These are phyloP conservation scores for Gerris lacustris DNA, from an alignment of 2,888 invertebrate genomes.

Conservation along the genomic window DNA sequence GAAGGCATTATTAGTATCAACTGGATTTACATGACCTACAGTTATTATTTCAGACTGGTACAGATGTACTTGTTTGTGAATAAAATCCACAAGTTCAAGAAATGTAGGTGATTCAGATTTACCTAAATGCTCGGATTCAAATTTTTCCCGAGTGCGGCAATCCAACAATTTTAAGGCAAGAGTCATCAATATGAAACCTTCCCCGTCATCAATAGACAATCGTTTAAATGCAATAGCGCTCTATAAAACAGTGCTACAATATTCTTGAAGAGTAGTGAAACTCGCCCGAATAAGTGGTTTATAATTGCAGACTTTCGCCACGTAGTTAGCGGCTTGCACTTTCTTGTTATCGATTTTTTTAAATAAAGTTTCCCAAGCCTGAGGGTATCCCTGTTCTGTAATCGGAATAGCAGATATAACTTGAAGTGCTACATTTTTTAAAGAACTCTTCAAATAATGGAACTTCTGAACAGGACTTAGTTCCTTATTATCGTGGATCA, in stretches of 20 bases:
- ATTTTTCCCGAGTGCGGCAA: conserved; percentile 1
- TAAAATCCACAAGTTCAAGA: neutral
- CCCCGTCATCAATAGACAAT: conserved; percentile 1
- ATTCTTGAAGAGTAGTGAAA: neutral
- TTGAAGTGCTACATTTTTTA: conserved; percentile 6
- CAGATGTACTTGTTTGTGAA: conserved; percentile 1
- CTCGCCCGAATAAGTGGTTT: neutral
- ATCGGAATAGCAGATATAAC: conserved; percentile 4
- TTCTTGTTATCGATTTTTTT: neutral
- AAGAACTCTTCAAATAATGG: conserved; percentile 2
- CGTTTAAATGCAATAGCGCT: neutral
- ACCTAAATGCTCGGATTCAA: conserved; percentile 2
- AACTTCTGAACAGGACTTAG: neutral
- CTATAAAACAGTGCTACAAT: neutral
- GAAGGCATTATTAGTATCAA: too few species aligned
- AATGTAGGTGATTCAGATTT: neutral
- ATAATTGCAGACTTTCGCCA: conserved; percentile 4
- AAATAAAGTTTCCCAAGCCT: conserved; percentile 7
- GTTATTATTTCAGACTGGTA: neutral
- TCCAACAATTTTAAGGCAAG: neutral
- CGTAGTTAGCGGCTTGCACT: neutral
- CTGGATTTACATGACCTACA: too few species aligned
- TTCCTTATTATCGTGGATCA: conserved; percentile 11
- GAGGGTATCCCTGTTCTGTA: neutral
- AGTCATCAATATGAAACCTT: conserved; percentile 5